Base-by-base conservation (phyloP, 2,113 vertebrate species). In the Recurvirostra avosetta region DNA sequence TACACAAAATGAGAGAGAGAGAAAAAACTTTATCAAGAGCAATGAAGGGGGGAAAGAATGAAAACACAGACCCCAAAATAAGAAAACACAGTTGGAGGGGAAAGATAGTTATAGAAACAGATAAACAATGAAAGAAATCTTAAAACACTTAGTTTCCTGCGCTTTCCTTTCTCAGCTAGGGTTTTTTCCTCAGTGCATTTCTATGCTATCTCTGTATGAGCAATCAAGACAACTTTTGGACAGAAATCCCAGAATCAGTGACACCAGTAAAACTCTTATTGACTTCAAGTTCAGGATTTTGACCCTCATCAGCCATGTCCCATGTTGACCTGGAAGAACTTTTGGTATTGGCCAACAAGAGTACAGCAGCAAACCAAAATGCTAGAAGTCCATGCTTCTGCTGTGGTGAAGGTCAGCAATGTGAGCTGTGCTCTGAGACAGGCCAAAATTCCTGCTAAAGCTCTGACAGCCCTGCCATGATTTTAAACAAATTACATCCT, bases 151-250 rank as follows among this genome's bases (percentile, higher is more conserved):
- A 16, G 4, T 38, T 63, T 79, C 74, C n/a, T 38, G 7, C 1
- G 4, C 11, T 59, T 52, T 26, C 10, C 22, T 80, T 52, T 47
- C 65, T 68, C 66, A 53, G 27, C 8, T 27, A 23, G 9, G 36
- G 0, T 56, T 59, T 68, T 71, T 34, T 56, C 17, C 26, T 63
- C 6, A 11, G 27, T 16, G 17, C 21, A 36, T 65, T 88, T 80
- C 53, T 58, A 27, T n/a, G 15, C 14, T 66, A n/a, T 4, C 19
- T 78, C 32, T 17, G 2, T 5, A 20, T 0, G 0, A 79, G 32
- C 4, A 41, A 75, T 38, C 8, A 38, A 41, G 29, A 29, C 9
- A 58, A 8, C 9, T 66, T 88, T 71, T 25, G 47, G 62, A 26
- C 50, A 68, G 72, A 94, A 86, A 49, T 55, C 30, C 19, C 25